Evolutionary conservation across 2,113 vertebrate species (phyloP).

Genomic region (Lampris megalopsis): DNA sequence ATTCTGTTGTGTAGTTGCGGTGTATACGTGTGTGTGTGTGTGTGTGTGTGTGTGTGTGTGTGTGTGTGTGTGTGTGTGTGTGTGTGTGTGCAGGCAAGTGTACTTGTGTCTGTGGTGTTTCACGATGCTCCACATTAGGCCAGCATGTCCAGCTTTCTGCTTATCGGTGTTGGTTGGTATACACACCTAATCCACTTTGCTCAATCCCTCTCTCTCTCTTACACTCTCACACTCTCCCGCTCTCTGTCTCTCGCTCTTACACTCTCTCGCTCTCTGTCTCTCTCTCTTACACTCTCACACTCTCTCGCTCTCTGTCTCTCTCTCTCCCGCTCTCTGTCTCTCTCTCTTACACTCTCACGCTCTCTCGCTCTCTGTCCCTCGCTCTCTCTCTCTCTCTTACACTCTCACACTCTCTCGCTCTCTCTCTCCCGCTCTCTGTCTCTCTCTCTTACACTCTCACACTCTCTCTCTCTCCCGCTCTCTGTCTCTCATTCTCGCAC

Average conservation of each 20-base stretch:
- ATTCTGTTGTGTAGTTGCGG: background rate
- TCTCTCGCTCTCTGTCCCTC: background rate
- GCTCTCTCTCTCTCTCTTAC: too few species aligned
- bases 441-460: background rate
- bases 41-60: conserved; percentile 9
- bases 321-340: too few species aligned
- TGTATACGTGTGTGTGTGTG: conserved; percentile 23
- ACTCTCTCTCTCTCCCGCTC: background rate
- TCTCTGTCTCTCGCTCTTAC: background rate
- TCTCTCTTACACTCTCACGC: conserved; percentile 9
- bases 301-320: too few species aligned
- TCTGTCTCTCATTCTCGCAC: too few species aligned
- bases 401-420: too few species aligned
- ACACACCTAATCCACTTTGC: conserved; percentile 73
- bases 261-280: background rate
- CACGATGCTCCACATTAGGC: conserved; percentile 53
- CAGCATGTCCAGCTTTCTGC: conserved; percentile 49
- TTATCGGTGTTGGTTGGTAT: conserved; percentile 56
- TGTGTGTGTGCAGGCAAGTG: conserved; percentile 7
- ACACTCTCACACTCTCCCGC: background rate
- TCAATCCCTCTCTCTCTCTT: conserved; percentile 12
- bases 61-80: background rate
- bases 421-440: too few species aligned
- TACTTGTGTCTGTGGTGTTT: conserved; percentile 34
- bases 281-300: too few species aligned